These are phyloP conservation scores for Sturmia bella DNA, from an alignment of 2,888 invertebrate species.

Conservation along the genomic window DNA sequence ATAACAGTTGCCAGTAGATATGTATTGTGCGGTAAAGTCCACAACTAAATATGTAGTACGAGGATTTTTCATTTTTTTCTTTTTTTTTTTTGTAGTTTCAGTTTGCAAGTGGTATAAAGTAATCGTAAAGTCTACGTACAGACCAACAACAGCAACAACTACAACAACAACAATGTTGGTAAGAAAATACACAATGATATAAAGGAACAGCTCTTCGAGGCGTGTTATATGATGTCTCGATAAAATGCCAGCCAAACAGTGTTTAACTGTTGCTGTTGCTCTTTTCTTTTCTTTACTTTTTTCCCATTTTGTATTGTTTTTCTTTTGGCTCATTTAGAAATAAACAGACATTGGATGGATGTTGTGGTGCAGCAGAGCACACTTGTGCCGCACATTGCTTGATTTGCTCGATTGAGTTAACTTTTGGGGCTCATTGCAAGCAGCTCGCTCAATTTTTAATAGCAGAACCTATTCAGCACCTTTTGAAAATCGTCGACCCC, in stretches of 20 bases:
- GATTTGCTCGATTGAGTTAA: conserved; percentile 45
- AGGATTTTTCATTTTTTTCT: too few species aligned
- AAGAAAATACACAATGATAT: conserved; percentile 73
- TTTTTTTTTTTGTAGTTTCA: too few species aligned
- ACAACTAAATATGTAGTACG: conserved; percentile 44
- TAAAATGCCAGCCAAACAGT: conserved; percentile 78
- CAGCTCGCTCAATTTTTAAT: conserved; percentile 49
- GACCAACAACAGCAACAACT: conserved; percentile 51
- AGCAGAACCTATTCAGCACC: conserved; percentile 65
- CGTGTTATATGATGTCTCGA: conserved; percentile 82
- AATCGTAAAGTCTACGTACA: conserved; percentile 23
- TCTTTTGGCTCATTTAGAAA: conserved; percentile 56
- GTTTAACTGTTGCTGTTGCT: conserved; percentile 46
- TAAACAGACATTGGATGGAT: conserved; percentile 36
- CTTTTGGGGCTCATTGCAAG: conserved; percentile 15
- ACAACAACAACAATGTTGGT: conserved; percentile 51
- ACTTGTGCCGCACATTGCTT: conserved; percentile 41
- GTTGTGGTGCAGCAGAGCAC: conserved; percentile 21
- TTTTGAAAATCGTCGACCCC: conserved; percentile 67
- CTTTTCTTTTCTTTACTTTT: too few species aligned
- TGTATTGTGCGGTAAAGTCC: conserved; percentile 37
- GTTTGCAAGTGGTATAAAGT: conserved; percentile 30
- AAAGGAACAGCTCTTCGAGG: conserved; percentile 78
- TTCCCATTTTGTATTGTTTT: too few species aligned
- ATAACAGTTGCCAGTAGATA: conserved; percentile 63